Evolutionary conservation across 2,797 vertebrate genomes (phyloP).

Genomic region (Pachyuromys duprasi): DNA sequence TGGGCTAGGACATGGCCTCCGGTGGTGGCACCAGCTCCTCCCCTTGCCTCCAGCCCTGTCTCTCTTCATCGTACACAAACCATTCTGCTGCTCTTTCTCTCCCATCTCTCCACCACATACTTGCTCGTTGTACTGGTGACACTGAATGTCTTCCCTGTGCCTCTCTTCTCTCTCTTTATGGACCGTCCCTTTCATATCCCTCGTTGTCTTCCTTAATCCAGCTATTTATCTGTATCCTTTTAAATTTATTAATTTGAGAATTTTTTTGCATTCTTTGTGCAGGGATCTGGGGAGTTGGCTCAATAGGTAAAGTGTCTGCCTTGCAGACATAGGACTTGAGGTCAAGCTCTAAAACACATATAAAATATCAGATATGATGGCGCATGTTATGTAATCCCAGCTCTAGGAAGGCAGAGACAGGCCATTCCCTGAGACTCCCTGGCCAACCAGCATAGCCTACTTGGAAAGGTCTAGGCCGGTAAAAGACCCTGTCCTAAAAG

Average conservation of each 20-base stretch:
- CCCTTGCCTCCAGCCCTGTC: background rate
- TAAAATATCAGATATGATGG: background rate
- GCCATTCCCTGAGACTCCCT: too few relatives aligned
- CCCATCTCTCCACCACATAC: background rate
- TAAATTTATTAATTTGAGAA: background rate
- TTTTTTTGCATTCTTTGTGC: background rate
- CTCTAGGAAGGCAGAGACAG: background rate
- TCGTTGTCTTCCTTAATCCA: background rate
- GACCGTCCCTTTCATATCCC: background rate
- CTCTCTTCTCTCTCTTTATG: background rate
- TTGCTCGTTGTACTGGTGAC: background rate
- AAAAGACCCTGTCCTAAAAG: background rate
- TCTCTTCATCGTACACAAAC: background rate
- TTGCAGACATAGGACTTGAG: background rate
- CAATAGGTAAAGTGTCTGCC: background rate
- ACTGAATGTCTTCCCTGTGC: background rate
- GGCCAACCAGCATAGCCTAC: background rate
- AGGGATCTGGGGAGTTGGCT: too few relatives aligned
- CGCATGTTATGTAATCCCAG: background rate
- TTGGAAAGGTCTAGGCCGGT: background rate
- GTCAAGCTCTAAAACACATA: background rate
- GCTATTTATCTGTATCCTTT: background rate
- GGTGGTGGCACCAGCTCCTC: background rate
- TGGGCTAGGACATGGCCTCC: background rate
- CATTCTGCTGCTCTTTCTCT: background rate